A percentile compares a stretch with the other conserved stretches of the same genome.
Conservation (phyloP, 2,888 invertebrate species). For the Frankliniella fusca region DNA sequence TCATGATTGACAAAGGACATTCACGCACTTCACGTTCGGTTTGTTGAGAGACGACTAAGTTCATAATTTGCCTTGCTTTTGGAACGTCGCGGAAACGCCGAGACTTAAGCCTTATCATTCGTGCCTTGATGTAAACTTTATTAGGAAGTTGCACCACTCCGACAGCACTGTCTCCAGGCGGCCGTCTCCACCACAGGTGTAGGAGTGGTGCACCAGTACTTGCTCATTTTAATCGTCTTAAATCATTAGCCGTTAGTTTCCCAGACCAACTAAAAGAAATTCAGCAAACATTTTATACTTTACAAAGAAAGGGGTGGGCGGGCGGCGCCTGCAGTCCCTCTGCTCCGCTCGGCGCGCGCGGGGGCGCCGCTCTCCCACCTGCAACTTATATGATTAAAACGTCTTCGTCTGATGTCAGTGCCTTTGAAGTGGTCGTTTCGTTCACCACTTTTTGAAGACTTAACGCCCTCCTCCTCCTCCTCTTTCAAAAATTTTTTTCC, state of each 20-base stretch:
- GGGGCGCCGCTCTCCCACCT: neutral
- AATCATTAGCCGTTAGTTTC: neutral
- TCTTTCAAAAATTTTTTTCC: neutral
- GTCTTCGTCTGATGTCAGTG: slow-evolving; percentile 26
- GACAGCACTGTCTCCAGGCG: neutral
- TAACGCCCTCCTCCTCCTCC: neutral
- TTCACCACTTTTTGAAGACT: slow-evolving; percentile 21
- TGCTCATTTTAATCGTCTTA: slow-evolving; percentile 17
- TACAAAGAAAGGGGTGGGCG: neutral
- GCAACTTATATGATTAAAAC: neutral
- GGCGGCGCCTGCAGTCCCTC: too few species aligned
- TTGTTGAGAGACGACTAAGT: neutral
- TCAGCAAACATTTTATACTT: slow-evolving; percentile 18
- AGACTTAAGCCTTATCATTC: neutral
- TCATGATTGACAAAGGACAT: neutral
- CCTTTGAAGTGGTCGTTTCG: slow-evolving; percentile 7
- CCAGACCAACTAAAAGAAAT: neutral
- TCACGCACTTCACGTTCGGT: neutral
- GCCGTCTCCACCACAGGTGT: neutral
- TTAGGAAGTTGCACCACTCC: neutral
- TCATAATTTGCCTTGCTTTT: neutral
- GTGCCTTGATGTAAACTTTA: slow-evolving; percentile 5
- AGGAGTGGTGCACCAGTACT: neutral
- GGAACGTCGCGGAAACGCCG: neutral
- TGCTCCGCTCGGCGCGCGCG: neutral